Percentiles rank a stretch among this genome's conserved stretches.
phyloP scores from a whole-genome alignment of 2,113 vertebrate genomes.

The Micronycteris hirsuta region DNA sequence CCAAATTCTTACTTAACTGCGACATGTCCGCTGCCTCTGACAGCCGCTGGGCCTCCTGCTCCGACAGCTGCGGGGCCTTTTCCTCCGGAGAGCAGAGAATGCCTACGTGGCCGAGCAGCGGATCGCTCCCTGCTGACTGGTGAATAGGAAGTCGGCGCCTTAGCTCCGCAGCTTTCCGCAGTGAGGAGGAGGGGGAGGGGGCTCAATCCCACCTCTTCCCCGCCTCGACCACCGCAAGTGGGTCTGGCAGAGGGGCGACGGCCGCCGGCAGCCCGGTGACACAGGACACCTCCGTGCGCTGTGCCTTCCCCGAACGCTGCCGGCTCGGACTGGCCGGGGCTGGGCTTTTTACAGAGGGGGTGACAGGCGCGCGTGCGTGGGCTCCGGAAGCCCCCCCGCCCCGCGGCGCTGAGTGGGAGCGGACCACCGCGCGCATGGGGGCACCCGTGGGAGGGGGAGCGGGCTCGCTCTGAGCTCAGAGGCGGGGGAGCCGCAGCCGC shows the following conservation, averaged over 20 bases:
- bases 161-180: slow-evolving; percentile 62
- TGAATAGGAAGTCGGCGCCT: slow-evolving; percentile 48
- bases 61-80: slow-evolving; percentile 59
- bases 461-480: slow-evolving; percentile 32
- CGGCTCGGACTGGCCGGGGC: background rate
- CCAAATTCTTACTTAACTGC: slow-evolving; percentile 71
- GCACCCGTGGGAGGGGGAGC: background rate
- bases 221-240: slow-evolving; percentile 71
- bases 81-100: slow-evolving; percentile 58
- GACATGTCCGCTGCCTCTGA: slow-evolving; percentile 67
- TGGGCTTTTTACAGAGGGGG: background rate
- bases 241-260: slow-evolving; percentile 67
- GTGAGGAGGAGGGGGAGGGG: slow-evolving; percentile 63
- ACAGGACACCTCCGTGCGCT: background rate
- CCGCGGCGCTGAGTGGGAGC: background rate
- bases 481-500: background rate
- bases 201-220: slow-evolving; percentile 64
- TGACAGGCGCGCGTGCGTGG: background rate
- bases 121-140: slow-evolving; percentile 53
- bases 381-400: background rate
- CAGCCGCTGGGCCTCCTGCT: slow-evolving; percentile 45
- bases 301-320: background rate
- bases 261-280: slow-evolving; percentile 18
- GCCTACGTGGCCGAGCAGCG: slow-evolving; percentile 57
- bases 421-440: slow-evolving; percentile 39